phyloP scores from a whole-genome alignment of 2,113 vertebrate genomes.

The Takifugu bimaculatus region DNA sequence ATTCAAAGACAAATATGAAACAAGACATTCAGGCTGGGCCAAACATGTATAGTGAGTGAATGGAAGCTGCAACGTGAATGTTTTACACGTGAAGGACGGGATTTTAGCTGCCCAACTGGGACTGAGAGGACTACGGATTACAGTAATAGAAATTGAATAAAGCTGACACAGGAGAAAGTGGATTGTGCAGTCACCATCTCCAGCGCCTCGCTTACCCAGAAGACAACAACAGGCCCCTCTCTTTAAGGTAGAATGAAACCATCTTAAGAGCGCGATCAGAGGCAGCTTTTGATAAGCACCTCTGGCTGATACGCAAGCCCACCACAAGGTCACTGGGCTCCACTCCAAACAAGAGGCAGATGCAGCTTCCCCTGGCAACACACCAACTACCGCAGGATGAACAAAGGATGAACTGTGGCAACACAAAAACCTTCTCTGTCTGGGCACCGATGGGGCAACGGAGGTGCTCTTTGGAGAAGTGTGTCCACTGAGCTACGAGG shows the following conservation, averaged over 20 bases:
- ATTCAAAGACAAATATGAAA: no score
- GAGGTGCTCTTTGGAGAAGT: constrained; percentile 52
- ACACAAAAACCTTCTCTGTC: constrained; percentile 45
- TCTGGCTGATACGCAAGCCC: constrained; percentile 43
- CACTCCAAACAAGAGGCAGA: constrained; percentile 25
- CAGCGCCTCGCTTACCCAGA: constrained; percentile 3
- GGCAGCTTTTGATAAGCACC: constrained; percentile 54
- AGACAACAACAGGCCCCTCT: constrained; percentile 30
- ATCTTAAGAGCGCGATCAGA: constrained; percentile 48
- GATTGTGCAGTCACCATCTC: constrained; percentile 25
- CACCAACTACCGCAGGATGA: constrained; percentile 41
- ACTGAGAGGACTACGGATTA: no score
- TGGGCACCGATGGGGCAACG: constrained; percentile 24
- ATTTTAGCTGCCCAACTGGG: no score
- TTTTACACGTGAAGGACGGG: no score
- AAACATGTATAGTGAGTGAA: no score
- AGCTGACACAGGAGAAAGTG: constrained; percentile 37
- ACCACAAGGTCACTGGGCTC: constrained; percentile 49
- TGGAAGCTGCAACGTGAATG: no score
- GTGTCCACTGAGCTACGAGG: constrained; percentile 38
- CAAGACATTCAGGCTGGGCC: no score
- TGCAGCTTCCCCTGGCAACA: constrained; percentile 20
- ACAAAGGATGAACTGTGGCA: constrained; percentile 52
- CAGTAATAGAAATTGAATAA: constrained; percentile 8
- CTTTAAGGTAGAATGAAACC: constrained; percentile 37